Conservation (phyloP, 2,113 vertebrate species). For the Pitta sordida region DNA sequence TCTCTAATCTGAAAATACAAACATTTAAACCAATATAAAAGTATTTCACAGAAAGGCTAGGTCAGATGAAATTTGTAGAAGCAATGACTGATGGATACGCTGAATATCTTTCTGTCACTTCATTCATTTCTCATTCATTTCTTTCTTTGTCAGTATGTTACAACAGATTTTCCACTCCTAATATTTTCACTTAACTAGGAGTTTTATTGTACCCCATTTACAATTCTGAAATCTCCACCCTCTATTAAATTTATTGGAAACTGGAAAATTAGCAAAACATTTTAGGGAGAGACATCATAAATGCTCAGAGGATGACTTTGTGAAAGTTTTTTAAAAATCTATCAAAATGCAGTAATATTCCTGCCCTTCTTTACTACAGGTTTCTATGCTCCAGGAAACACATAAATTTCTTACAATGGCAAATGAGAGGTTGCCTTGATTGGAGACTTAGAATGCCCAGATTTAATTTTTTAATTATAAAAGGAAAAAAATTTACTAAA, state of each 20-base stretch:
- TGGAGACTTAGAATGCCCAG: background rate
- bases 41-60: background rate
- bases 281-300: background rate
- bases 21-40: background rate
- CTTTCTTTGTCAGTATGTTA: background rate
- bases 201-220: background rate
- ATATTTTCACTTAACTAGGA: background rate
- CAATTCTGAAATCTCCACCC: background rate
- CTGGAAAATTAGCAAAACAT: background rate
- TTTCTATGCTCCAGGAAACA: background rate
- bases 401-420: background rate
- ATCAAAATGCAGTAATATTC: background rate
- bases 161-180: background rate
- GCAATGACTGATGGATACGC: background rate
- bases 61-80: background rate
- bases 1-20: background rate
- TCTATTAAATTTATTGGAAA: background rate
- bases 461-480: background rate
- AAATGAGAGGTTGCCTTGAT: background rate
- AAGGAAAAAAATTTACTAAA: background rate
- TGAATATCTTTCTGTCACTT: background rate
- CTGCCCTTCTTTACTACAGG: background rate
- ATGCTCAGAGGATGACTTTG: background rate
- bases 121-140: background rate
- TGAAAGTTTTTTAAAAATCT: background rate